Conservation (phyloP, 2,888 invertebrate genomes). For the Chrysolina americana region DNA sequence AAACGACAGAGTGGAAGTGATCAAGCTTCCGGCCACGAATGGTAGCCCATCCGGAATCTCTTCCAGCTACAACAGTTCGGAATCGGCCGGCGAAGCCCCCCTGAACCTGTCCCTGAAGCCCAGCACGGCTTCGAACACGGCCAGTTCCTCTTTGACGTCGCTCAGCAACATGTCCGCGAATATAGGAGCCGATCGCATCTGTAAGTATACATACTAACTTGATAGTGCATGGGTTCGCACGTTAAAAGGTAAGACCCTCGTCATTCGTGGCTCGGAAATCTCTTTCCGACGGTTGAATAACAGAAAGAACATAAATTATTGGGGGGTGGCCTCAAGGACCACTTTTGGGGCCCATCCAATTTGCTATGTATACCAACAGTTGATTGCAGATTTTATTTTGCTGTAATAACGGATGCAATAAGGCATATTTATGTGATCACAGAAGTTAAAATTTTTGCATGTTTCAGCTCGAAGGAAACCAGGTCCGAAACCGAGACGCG, state of each 20-base stretch:
- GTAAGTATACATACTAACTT: too few relatives aligned
- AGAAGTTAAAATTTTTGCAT: not conserved
- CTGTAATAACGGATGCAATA: not conserved
- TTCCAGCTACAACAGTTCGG: slow-evolving; percentile 61
- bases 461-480: slow-evolving; percentile 80
- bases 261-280: too few relatives aligned
- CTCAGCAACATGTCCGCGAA: slow-evolving; percentile 74
- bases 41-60: slow-evolving; percentile 67
- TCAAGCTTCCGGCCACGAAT: slow-evolving; percentile 81
- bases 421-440: not conserved
- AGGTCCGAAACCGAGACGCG: slow-evolving; percentile 78
- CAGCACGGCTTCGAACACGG: slow-evolving; percentile 62
- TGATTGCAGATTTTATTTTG: not conserved
- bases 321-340: not conserved
- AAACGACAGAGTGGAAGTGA: slow-evolving; percentile 85
- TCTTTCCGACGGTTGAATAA: too few relatives aligned
- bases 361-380: not conserved
- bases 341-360: not conserved
- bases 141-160: slow-evolving; percentile 74
- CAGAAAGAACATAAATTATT: too few relatives aligned
- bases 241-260: too few relatives aligned
- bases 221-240: too few relatives aligned
- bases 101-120: slow-evolving; percentile 89
- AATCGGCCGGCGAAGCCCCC: slow-evolving; percentile 81
- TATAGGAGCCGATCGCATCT: slow-evolving; percentile 71